Base-by-base conservation (phyloP, 2,113 vertebrate genomes). In the Syngnathoides biaculeatus region DNA sequence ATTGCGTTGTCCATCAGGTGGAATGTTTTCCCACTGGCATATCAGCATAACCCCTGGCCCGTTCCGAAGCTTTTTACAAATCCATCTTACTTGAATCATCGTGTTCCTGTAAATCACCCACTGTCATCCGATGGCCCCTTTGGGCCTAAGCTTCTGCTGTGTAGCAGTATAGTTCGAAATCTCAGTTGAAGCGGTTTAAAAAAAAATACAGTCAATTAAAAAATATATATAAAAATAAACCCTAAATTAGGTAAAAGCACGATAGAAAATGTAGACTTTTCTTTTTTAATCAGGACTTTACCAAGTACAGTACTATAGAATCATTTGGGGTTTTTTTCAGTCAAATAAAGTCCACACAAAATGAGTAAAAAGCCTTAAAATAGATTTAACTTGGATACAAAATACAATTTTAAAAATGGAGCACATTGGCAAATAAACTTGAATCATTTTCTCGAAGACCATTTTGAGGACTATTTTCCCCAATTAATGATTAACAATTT, bases 1-100 rank as follows among this genome's bases (percentile, higher is more conserved):
- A 13, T 45, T n/a, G 65, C 5, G 8, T 30, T 15, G 27, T 69
- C 60, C 56, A 26, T 19, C 0, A 15, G 55, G 39, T 42, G 62
- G 42, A 35, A 20, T 67, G 56, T 62, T 72, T 72, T 57, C 59
- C 19, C 35, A n/a, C 69, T 64, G 67, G 65, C 19, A 2, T 35
- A 69, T 82, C 57, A 47, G 24, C 68, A 65, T 79, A 79, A 72
- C 76, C 72, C 72, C 57, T 77, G 59, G 22, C 26, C 20, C 57
- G 43, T 68, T 67, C 58, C 19, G 17, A 14, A 24, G 24, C 2
- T 57, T 6, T 68, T 59, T n/a, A 47, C 73, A 43, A 17, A 43
- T 24, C 30, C 43, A 13, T 0, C 45, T 71, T 8, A 26, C 72
- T 42, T 53, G 52, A 19, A 52, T 68, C 43, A n/a, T 59, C n/a